phyloP scores from a whole-genome alignment of 2,888 invertebrate genomes.

The Hipparchia semele region DNA sequence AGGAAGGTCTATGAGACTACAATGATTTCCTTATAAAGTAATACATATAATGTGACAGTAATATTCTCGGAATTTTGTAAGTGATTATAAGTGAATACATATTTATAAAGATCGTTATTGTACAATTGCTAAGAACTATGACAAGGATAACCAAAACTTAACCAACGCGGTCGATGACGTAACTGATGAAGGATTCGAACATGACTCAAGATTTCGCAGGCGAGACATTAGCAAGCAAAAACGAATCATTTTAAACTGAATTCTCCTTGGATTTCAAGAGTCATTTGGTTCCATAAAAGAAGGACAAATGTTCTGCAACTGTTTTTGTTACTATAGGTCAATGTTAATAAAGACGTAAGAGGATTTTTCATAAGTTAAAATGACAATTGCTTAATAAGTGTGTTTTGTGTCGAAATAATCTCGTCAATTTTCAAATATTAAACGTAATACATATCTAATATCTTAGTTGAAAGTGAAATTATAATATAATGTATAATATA shows the following conservation, averaged over 20 bases:
- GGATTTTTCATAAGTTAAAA: background rate
- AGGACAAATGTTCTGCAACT: background rate
- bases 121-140: slow-evolving; percentile 19
- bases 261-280: background rate
- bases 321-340: background rate
- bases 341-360: background rate
- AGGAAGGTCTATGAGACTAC: slow-evolving; percentile 8
- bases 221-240: slow-evolving; percentile 33
- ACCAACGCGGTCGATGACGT: slow-evolving; percentile 63
- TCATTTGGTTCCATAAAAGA: background rate
- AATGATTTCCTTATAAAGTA: slow-evolving; percentile 17
- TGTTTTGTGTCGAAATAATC: background rate
- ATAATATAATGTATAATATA: too few relatives aligned
- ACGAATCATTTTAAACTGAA: slow-evolving; percentile 18
- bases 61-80: slow-evolving; percentile 25
- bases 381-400: background rate
- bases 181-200: slow-evolving; percentile 64
- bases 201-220: slow-evolving; percentile 60
- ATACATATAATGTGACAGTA: background rate
- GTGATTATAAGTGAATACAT: slow-evolving; percentile 12
- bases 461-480: too few relatives aligned
- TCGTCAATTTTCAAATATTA: too few relatives aligned
- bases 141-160: slow-evolving; percentile 29
- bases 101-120: slow-evolving; percentile 28
- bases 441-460: too few relatives aligned